Evolutionary conservation across 2,888 invertebrate genomes (phyloP), one percentile per base, ranked within the genome.

Genomic region (Oligia fasciuncula): DNA sequence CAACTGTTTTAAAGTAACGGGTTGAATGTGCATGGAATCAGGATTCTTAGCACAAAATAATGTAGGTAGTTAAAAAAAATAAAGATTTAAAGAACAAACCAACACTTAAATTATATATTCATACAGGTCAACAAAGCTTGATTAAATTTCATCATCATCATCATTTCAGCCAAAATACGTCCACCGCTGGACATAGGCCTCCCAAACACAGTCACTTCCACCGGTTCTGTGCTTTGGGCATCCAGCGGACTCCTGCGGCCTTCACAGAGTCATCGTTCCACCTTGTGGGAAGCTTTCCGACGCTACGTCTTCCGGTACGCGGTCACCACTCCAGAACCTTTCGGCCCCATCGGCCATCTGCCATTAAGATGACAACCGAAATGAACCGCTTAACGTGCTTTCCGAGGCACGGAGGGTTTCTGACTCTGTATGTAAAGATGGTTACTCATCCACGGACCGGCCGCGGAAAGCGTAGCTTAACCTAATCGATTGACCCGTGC

Each of bases 1-100:
- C 49, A 70, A 80, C 73, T 46, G 6, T 76, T 71, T 63, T 29
- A 51, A 76, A 76, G 35, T 29, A 65, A 69, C 17, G 29, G 46
- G 60, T 40, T 23, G 14, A 69, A 13, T 54, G n/a, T 35, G 69
- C 65, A 14, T 57, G 17, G 6, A 73, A 66, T 72, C 11, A 8
- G 5, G 1, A 62, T 60, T 76, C n/a, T 40, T n/a, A 29, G 17
- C 40, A 40, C 4, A 19, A 29, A 66, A 40, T 19, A 29, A 43
- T 1, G 9, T 43, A 23, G 57, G 9, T 43, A 23, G 57, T 23
- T 19, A 57, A 57, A n/a, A n/a, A 60, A 57, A 57, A 23, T 57
- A 57, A n/a, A 11, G 4, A n/a, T 57, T 57, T 11, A 57, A n/a
- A 43, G n/a, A 46, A n/a, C n/a, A 43, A 67, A n/a, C 23, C 3